A percentile compares a stretch with the other conserved stretches of the same genome.
These are phyloP conservation scores for Melanogrammus aeglefinus DNA, from an alignment of 2,797 vertebrate genomes.

Conservation along the genomic window DNA sequence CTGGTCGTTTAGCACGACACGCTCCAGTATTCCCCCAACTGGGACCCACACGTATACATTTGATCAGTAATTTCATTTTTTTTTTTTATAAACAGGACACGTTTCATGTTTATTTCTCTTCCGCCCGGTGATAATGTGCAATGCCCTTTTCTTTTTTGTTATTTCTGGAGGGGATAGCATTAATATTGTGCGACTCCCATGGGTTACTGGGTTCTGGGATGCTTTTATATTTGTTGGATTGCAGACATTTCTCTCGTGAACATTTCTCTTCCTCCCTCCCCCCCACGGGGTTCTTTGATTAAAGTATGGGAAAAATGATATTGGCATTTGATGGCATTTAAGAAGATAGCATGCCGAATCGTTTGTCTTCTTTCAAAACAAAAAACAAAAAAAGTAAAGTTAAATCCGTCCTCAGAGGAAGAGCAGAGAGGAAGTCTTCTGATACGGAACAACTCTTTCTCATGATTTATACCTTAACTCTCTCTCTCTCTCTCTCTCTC, in stretches of 20 bases:
- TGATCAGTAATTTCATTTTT: conserved; percentile 32
- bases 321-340: background rate
- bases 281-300: background rate
- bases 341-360: too few relatives aligned
- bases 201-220: conserved; percentile 20
- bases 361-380: too few relatives aligned
- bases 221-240: conserved; percentile 21
- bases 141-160: conserved; percentile 30
- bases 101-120: too few relatives aligned
- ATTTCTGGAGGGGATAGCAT: conserved; percentile 15
- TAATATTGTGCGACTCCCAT: conserved; percentile 41
- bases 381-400: too few relatives aligned
- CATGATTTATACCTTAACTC: too few relatives aligned
- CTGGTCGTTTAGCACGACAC: conserved; percentile 46
- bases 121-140: conserved; percentile 17
- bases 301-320: background rate
- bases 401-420: too few relatives aligned
- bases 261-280: background rate
- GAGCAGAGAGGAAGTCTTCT: too few relatives aligned
- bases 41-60: conserved; percentile 39
- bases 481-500: too few relatives aligned
- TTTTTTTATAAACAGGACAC: background rate
- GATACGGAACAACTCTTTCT: too few relatives aligned
- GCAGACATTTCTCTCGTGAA: background rate
- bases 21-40: conserved; percentile 41